Evolutionary conservation across 2,797 vertebrate species (phyloP), one percentile per base, ranked within the genome.

Genomic region (Harpagifer antarcticus): DNA sequence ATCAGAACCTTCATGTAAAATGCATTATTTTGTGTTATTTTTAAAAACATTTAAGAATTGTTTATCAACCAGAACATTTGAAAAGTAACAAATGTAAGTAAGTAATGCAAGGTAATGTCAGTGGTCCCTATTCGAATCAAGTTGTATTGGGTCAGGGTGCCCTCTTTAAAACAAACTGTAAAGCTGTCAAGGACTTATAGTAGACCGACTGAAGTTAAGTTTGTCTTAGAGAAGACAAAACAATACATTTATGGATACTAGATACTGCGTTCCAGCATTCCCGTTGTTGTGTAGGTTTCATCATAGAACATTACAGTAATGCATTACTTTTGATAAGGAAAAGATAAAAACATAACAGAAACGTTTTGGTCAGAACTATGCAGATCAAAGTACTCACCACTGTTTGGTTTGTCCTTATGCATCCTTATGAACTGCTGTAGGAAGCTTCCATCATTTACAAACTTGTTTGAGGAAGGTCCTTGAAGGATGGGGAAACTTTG

Each of bases 371-470:
- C 3, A 37, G 23, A 67, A 55, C 9, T n/a, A 23, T 64, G 17
- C 23, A 60, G 37, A 55, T 73, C 11, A 44, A 14, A 5, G 15
- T 64, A 91, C 87, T 71, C 19, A 95, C 95, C 93, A 68, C 84
- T 87, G 55, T 56, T 92, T 2, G 94, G 77, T 72, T 97, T 98
- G 2, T 98, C 96, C 82, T 96, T 97, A 90, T 99, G 98, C 91
- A 99, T 93, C 89, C 97, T 98, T 81, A 99, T 96, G 90, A 99
- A 99, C 89, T 99, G 98, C 89, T 99, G 98, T 66, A 99, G 93
- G 88, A 99, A 99, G 83, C 98, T 99, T 68, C 98, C 98, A 10
- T 99, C 98, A 0, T 99, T 99, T 78, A 92, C 95, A 88, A 99
- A 99, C 89, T 99, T 99, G 91, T 99, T 99, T 0, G 94, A 95